Evolutionary conservation across 2,797 vertebrate species (phyloP).

Genomic region (Halcyon smyrnensis): DNA sequence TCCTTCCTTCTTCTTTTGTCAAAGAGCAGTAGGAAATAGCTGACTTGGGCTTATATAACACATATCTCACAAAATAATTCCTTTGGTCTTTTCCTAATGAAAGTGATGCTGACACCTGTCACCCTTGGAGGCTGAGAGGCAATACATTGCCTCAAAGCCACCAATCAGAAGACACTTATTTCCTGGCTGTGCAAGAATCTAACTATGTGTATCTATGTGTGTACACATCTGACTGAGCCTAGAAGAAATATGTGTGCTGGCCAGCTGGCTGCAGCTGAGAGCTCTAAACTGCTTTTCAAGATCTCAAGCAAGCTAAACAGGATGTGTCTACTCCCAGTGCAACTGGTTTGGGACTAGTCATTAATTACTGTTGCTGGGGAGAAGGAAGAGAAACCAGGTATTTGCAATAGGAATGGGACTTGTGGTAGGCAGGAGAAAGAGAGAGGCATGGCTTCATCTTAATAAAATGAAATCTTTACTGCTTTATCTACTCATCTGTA

Average conservation of each 20-base stretch:
- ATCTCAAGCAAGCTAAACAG: constrained; percentile 36
- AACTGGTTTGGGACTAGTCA: constrained; percentile 4
- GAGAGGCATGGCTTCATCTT: not conserved
- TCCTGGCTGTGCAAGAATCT: not conserved
- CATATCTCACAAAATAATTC: not conserved
- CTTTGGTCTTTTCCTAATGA: not conserved
- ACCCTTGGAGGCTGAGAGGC: not conserved
- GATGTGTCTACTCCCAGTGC: not conserved
- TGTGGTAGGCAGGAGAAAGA: not conserved
- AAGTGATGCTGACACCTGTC: not conserved
- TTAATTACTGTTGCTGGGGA: not conserved
- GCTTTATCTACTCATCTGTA: not conserved
- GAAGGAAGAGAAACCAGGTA: not conserved
- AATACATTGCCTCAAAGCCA: not conserved
- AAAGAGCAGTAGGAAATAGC: not conserved
- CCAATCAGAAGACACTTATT: not conserved
- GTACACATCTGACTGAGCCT: not conserved
- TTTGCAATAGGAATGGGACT: not conserved
- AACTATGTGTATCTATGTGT: not conserved
- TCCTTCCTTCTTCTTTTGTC: not conserved
- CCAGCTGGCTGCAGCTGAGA: not conserved
- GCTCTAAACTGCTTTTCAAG: constrained; percentile 16
- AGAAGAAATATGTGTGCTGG: not conserved
- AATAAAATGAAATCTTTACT: not conserved
- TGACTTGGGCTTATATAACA: not conserved